Base-by-base conservation (phyloP, 2,113 vertebrate genomes). In the Gallinago jamesoni region DNA sequence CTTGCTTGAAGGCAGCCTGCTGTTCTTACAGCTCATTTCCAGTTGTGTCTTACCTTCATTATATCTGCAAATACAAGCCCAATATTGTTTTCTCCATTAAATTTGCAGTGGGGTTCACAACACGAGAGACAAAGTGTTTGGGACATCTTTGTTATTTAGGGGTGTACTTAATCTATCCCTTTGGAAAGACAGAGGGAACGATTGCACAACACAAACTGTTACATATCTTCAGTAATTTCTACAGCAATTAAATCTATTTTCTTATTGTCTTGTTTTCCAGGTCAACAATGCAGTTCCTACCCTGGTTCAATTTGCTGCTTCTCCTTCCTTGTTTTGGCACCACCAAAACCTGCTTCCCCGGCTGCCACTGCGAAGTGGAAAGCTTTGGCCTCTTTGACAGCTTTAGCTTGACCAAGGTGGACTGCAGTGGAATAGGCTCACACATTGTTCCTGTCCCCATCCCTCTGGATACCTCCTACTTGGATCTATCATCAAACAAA, bases 361-460 rank as follows among this genome's bases (percentile, higher is more conserved):
- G 98, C 33, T 99, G 99, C 94, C 98, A 96, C 80, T 99, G 99
- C 0, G 99, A 99, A 73, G 99, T 99, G 96, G 99, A 99, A 96
- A 99, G 98, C 82, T 99, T 99, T 8, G 99, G 99, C 47, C 98
- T 99, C 80, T 99, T 99, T 1, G 99, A 99, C 96, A 99, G 99
- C 97, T 99, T 99, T 97, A 99, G 99, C 91, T 93, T 99, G 94
- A 99, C 99, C 50, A 98, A 98, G 37, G 99, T 99, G 84, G 99
- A 99, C 91, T 99, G 99, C 94, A 98, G 98, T 7, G 98, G 98
- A 28, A 96, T 99, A 43, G 99, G 99, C 5, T 98, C 98, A 10
- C 97, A 98, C 41, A 94, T 98, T 11, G 96, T 99, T 91, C 99
- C 99, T 0, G 98, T 99, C 60, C 98, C 99, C 85, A 99, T 99